Evolutionary conservation across 2,888 invertebrate species (phyloP).

Genomic region (Amiota minor): DNA sequence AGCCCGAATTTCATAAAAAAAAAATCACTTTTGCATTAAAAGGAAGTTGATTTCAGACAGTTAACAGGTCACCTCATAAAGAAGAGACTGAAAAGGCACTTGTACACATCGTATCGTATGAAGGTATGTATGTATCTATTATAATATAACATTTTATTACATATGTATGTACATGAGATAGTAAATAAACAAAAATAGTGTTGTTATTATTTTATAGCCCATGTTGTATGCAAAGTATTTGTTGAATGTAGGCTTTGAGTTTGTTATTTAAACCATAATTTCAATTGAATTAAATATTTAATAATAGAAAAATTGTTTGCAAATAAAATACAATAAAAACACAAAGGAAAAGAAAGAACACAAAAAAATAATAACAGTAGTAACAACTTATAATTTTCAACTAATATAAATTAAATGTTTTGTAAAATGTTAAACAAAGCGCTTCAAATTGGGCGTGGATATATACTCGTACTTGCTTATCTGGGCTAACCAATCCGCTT

Average conservation of each 20-base stretch:
- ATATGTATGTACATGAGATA: no score
- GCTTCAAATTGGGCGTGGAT: conserved; percentile 47
- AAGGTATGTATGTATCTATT: no score
- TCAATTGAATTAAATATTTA: neutral
- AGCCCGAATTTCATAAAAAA: no score
- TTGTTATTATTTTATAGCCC: no score
- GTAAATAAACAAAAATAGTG: no score
- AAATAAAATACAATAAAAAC: conserved; percentile 10
- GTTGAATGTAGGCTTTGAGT: neutral
- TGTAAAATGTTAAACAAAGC: conserved; percentile 57
- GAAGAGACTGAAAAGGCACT: no score
- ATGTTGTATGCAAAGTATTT: neutral
- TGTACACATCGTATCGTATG: no score
- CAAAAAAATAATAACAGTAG: neutral
- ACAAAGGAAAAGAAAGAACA: neutral
- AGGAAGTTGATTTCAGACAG: no score
- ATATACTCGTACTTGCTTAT: conserved; percentile 36
- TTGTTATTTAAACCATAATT: conserved; percentile 12
- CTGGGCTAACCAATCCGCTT: neutral
- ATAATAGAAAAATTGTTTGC: neutral
- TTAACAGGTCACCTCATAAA: no score
- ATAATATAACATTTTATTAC: no score
- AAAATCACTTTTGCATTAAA: no score
- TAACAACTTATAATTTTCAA: conserved; percentile 32
- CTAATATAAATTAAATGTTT: conserved; percentile 43